Evolutionary conservation across 2,113 vertebrate species (phyloP).

Genomic region (Manacus vitellinus): DNA sequence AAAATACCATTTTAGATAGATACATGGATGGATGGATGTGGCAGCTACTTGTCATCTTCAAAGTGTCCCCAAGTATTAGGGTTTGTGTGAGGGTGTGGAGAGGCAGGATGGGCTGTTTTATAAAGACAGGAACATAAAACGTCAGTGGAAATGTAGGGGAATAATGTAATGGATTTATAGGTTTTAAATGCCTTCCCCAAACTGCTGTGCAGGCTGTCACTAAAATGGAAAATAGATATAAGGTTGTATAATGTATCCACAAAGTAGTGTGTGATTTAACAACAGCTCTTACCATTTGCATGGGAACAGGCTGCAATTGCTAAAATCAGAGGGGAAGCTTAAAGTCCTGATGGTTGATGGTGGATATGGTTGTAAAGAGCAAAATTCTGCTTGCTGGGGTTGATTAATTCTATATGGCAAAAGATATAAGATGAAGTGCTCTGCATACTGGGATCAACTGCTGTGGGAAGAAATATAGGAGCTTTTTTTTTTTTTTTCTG

Average conservation of each 20-base stretch:
- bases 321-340: neutral
- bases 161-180: neutral
- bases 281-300: neutral
- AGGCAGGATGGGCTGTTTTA: neutral
- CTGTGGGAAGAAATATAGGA: neutral
- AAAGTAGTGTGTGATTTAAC: constrained; percentile 17
- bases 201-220: constrained; percentile 2
- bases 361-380: neutral
- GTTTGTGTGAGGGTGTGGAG: neutral
- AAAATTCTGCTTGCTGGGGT: neutral
- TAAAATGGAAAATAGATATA: neutral
- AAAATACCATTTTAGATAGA: neutral
- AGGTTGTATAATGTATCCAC: neutral
- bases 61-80: neutral
- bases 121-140: neutral
- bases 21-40: neutral
- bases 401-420: constrained; percentile 31
- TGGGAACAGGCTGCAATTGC: neutral
- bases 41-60: neutral
- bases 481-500: neutral
- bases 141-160: neutral
- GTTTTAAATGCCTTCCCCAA: neutral
- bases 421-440: neutral
- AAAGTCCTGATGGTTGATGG: neutral
- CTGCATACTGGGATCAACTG: neutral